Evolutionary conservation across 92 coral and sea anemone species (phyloP), one percentile per base, ranked within the genome.

Genomic region (Hydrozoanthus gracilis): DNA sequence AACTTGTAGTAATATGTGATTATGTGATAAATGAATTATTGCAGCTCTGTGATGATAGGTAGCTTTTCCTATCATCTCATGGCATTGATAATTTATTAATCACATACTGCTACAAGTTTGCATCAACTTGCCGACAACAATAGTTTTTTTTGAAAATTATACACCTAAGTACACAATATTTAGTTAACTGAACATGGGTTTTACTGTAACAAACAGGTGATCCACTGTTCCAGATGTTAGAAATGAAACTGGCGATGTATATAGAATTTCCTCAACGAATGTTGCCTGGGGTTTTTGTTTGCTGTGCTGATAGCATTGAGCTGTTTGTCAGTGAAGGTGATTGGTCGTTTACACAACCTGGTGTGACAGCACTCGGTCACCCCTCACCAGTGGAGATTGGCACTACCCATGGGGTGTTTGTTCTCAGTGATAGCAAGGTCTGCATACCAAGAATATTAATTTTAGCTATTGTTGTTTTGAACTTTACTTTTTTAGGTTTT

Each of bases 361-460:
- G 99, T 39, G 94, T 96, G 83, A 96, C 99, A 4, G 99, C 99
- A 16, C 71, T 96, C 77, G 99, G 98, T 10, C 99, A 96, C 50
- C 99, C 99, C 1, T 96, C 99, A 8, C 99, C 98, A 4, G 89
- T 96, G 14, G 86, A 92, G 61, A 90, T 96, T 66, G 99, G 99
- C 44, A 96, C 99, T 18, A 95, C 98, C 4, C 99, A 96, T 90
- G 99, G 99, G 12, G 99, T 96, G 7, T 96, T 96, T 92, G 95
- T 88, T 17, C 86, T 96, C 11, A 88, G 82, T 6, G 95, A 91
- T 52, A 78, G 76, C 48, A 76, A 76, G 82, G 82, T 76, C 15
- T 10, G 35, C 14, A 60, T 60, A 60, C 12, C 35, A 65, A 54
- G 13, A 7, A 54, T 7, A 54, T 45, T 3, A 20, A 8, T 68